A percentile compares a stretch with the other conserved stretches of the same genome.
phyloP scores from a whole-genome alignment of 2,888 invertebrate genomes.

The Electrophaes corylata region DNA sequence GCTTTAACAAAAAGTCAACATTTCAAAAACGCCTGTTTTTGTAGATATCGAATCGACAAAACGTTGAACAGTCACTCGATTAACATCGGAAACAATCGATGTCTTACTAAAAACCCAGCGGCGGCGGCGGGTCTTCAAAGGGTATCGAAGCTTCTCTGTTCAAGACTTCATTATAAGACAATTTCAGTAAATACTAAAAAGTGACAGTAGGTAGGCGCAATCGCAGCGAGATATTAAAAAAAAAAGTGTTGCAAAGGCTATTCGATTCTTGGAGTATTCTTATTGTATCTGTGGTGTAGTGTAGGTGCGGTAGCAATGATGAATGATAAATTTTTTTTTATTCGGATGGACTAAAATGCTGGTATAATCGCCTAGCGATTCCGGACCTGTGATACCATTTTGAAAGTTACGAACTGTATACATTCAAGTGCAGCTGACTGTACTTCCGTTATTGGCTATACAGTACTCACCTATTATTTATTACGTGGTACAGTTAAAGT shows the following conservation, averaged over 20 bases:
- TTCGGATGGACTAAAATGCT: too few relatives aligned
- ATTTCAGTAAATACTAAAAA: conserved; percentile 53
- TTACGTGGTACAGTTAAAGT: too few relatives aligned
- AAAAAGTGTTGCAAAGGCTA: conserved; percentile 42
- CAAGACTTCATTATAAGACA: conserved; percentile 50
- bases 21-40: conserved; percentile 30
- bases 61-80: conserved; percentile 32
- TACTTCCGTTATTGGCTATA: too few relatives aligned
- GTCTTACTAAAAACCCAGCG: conserved; percentile 52
- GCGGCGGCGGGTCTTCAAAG: conserved; percentile 44
- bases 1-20: conserved; percentile 23
- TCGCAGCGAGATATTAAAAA: conserved; percentile 31
- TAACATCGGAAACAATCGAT: conserved; percentile 58
- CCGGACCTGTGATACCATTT: too few relatives aligned
- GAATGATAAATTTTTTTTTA: not conserved
- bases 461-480: too few relatives aligned
- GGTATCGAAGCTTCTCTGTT: conserved; percentile 44
- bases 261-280: not conserved
- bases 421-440: too few relatives aligned
- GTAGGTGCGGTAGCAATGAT: not conserved
- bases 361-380: too few relatives aligned
- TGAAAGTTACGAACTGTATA: too few relatives aligned
- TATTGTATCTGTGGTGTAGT: not conserved
- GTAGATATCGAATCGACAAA: conserved; percentile 10
- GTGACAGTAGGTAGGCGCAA: conserved; percentile 39